Base-by-base conservation (phyloP, 2,797 vertebrate species). In the Aselliscus stoliczkanus region DNA sequence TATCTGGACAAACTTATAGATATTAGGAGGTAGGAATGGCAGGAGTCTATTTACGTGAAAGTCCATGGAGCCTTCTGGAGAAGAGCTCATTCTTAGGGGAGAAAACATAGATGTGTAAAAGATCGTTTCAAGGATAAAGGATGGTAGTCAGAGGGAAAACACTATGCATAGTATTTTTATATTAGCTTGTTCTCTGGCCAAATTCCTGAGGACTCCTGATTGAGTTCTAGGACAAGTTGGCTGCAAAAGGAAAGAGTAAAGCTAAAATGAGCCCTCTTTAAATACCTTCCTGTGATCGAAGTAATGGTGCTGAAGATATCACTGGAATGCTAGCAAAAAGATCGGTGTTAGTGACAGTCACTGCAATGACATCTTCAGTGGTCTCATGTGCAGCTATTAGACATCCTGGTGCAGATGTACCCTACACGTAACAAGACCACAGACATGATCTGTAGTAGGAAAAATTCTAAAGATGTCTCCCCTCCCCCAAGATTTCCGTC, bases 141-240 rank as follows among this genome's bases (percentile, higher is more conserved):
- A 86, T 34, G 79, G 39, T 50, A 72, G 10, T 95, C 58, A 75
- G 25, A 82, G 44, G 50, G 54, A 83, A 95, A 97, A 81, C 4
- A 20, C 50, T 62, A 52, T 37, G 31, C 18, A 44, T 9, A 21
- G 23, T 73, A 44, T 44, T 91, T 92, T 93, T 79, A 39, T 52
- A 73, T 95, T 56, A 70, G 73, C 81, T 83, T 91, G 65, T 47
- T 89, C 42, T 91, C 62, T 93, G 93, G 90, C 37, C 27, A 89
- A 91, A 91, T 67, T 62, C 34, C 64, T 20, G 25, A 76, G 29
- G 13, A 87, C 75, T 44, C n/a, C 42, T 67, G 20, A 60, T 25
- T 76, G n/a, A 89, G 47, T 89, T 47, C 58, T 37, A 77, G 69
- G 29, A 54, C 44, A 91, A 95, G 65, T 9, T 82, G 39, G 34